Base-by-base conservation (phyloP, 2,888 invertebrate species). In the Cheilosia soror region DNA sequence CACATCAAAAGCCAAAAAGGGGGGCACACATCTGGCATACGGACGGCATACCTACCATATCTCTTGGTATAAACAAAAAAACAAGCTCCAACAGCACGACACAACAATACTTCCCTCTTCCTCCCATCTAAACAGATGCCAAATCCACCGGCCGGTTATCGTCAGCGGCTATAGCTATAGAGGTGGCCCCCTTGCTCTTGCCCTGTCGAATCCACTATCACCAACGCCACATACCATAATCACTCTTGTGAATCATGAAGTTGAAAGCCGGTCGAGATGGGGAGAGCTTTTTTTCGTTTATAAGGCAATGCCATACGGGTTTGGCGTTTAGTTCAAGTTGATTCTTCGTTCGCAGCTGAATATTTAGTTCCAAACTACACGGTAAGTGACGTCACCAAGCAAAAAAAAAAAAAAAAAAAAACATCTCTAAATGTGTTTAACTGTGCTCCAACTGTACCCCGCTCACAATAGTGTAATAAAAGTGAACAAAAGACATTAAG, bases 251-350 rank as follows among this genome's bases (percentile, higher is more conserved):
- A 81, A 82, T 82, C 81, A 82, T 60, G 60, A 76, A 37, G 60
- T 27, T 33, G 42, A 47, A 69, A 65, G 55, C 73, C 47, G 15
- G 55, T 37, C 72, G 37, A 29, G 55, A 73, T 37, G 11, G 42
- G n/a, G 25, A 63, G 9, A 79, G 79, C 75, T 84, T 84, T 83
- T 84, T 83, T 84, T 73, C 11, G 69, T 79, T 79, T 84, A 84
- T 58, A 84, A 79, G 60, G 79, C 84, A 42, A 75, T 62, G 25
- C 44, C 29, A 58, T 25, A n/a, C 29, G 29, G 53, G 44, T 62
- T 69, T 58, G 51, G 51, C 51, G 40, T 65, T 75, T 79, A 84
- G 83, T 84, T 79, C 79, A 65, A 79, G 73, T 84, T 68, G 57
- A 79, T 58, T 75, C 78, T 79, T 84, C 69, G 69, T 79, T 84